Percentiles rank a stretch among this genome's conserved stretches.
These are phyloP conservation scores for Lepisosteus oculatus DNA, from an alignment of 2,113 vertebrate genomes.

Conservation along the genomic window DNA sequence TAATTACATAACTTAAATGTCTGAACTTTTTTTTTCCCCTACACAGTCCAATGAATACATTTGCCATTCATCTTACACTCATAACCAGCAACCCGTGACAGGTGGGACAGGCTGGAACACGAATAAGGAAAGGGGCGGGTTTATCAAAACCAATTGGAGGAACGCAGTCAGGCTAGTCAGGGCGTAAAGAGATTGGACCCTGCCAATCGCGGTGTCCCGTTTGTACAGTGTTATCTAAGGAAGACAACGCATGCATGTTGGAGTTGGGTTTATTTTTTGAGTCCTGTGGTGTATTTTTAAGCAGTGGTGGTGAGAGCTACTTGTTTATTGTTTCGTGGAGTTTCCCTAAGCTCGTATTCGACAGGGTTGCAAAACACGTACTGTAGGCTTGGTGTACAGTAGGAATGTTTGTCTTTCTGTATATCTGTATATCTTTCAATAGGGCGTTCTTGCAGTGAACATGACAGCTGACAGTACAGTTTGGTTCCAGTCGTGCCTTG, in stretches of 20 bases:
- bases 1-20: no score
- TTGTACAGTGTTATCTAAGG: slow-evolving; percentile 42
- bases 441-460: no score
- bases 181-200: slow-evolving; percentile 23
- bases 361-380: no score
- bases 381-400: no score
- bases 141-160: slow-evolving; percentile 26
- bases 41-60: no score
- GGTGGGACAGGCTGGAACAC: slow-evolving; percentile 30
- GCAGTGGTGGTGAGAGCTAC: not conserved
- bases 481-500: no score
- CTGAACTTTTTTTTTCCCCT: no score
- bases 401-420: no score
- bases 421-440: no score
- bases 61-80: no score
- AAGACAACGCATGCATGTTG: slow-evolving; percentile 25
- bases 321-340: not conserved
- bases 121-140: slow-evolving; percentile 38
- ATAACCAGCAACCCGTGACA: slow-evolving; percentile 21
- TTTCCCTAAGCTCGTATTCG: no score
- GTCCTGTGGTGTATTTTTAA: not conserved
- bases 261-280: not conserved
- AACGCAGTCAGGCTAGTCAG: slow-evolving; percentile 20
- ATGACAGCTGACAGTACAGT: no score
- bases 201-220: slow-evolving; percentile 32